Conservation (phyloP, 1,140 invertebrate species). For the Panulirus ornatus region DNA sequence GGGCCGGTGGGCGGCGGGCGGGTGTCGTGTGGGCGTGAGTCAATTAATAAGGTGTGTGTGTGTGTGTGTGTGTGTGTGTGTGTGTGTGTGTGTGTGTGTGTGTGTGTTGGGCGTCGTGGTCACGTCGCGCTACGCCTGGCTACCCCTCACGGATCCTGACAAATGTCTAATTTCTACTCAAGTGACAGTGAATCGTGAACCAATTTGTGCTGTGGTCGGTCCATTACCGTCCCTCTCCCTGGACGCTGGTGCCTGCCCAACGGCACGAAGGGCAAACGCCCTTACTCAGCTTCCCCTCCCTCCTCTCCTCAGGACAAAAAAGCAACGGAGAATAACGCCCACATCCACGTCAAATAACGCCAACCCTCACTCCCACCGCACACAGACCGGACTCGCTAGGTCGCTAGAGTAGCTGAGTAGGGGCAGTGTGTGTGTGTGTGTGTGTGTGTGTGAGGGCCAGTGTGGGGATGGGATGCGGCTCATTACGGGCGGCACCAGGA, state of each 20-base stretch:
- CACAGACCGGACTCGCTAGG: too few relatives aligned
- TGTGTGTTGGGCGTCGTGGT: conserved; percentile 45
- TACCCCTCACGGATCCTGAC: conserved; percentile 50
- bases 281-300: background rate
- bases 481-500: too few relatives aligned
- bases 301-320: too few relatives aligned
- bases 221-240: background rate
- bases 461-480: too few relatives aligned
- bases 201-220: conserved; percentile 63
- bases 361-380: background rate
- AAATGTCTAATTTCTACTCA: conserved; percentile 63
- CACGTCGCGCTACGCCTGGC: conserved; percentile 47
- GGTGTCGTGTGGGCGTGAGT: conserved; percentile 62
- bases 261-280: background rate
- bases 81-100: too few relatives aligned
- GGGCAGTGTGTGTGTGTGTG: too few relatives aligned
- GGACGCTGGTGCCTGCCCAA: background rate
- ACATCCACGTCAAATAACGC: background rate
- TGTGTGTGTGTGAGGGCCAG: too few relatives aligned
- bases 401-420: too few relatives aligned
- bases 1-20: conserved; percentile 22
- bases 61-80: too few relatives aligned
- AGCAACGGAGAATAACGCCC: background rate
- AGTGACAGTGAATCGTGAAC: conserved; percentile 55
- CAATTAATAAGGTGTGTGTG: conserved; percentile 57